phyloP scores from a whole-genome alignment of 2,113 vertebrate species.

The Nansenia antarctica region DNA sequence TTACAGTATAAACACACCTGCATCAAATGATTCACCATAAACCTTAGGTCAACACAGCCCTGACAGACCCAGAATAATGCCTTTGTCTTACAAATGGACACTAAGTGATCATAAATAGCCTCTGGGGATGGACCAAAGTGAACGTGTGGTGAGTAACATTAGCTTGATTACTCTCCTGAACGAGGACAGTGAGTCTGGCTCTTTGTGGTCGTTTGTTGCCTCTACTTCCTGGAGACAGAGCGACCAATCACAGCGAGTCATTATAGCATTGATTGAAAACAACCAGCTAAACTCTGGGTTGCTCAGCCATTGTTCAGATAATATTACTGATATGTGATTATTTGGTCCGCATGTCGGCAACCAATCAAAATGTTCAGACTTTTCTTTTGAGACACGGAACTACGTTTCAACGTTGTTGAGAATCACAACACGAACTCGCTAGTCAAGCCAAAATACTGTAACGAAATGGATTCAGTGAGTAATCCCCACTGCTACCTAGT shows the following conservation, averaged over 20 bases:
- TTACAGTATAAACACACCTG: constrained; percentile 53
- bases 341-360: no score
- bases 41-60: constrained; percentile 30
- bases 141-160: constrained; percentile 62
- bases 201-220: constrained; percentile 52
- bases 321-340: no score
- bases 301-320: background rate
- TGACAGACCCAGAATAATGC: constrained; percentile 35
- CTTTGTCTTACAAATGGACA: constrained; percentile 48
- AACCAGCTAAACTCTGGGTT: constrained; percentile 7
- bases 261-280: constrained; percentile 62
- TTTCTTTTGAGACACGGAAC: no score
- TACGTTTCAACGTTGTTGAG: no score
- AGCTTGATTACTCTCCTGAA: constrained; percentile 61
- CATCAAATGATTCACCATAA: constrained; percentile 36
- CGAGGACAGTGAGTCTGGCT: constrained; percentile 25
- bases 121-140: constrained; percentile 46
- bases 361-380: no score
- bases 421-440: no score
- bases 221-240: constrained; percentile 41
- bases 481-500: no score
- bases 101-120: constrained; percentile 38
- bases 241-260: constrained; percentile 40
- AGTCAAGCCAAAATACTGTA: no score
- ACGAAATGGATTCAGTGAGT: no score